A percentile compares a stretch with the other conserved stretches of the same genome.
Conservation (phyloP, 1,140 invertebrate species). For the Nasonia vitripennis region DNA sequence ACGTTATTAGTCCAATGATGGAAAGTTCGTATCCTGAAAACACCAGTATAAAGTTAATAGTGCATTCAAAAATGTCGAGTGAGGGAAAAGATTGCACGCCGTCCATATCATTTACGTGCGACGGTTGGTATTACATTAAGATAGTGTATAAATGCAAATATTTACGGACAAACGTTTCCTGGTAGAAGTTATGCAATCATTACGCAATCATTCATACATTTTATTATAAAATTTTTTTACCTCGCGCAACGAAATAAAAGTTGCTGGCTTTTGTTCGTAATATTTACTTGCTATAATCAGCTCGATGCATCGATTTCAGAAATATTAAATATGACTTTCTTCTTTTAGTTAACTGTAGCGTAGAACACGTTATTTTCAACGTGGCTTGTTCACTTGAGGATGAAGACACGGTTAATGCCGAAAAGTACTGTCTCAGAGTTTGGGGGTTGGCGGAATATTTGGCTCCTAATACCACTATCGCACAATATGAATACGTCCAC, state of each 20-base stretch:
- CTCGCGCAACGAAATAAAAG: neutral
- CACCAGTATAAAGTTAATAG: conserved; percentile 90
- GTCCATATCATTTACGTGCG: conserved; percentile 88
- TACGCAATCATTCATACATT: neutral
- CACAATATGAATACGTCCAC: conserved; percentile 95
- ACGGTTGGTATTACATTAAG: conserved; percentile 78
- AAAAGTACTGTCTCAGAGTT: conserved; percentile 84
- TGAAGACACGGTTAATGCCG: conserved; percentile 79
- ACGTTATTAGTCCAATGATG: conserved; percentile 88
- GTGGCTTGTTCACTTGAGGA: conserved; percentile 89
- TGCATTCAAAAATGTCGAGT: conserved; percentile 80
- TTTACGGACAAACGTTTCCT: conserved; percentile 27
- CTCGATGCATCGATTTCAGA: neutral
- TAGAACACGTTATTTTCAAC: conserved; percentile 91
- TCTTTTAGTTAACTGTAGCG: conserved; percentile 84
- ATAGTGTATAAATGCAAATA: conserved; percentile 12
- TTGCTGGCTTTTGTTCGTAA: neutral
- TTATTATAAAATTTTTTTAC: conserved; percentile 10
- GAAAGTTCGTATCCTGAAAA: conserved; percentile 85
- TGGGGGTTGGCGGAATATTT: conserved; percentile 90
- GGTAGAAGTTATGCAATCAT: conserved; percentile 32
- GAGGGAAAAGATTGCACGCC: conserved; percentile 70
- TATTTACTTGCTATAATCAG: neutral
- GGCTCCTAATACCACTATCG: conserved; percentile 80
- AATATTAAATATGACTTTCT: conserved; percentile 45